Base-by-base conservation (phyloP, 2,113 vertebrate species). In the Pithys albifrons region DNA sequence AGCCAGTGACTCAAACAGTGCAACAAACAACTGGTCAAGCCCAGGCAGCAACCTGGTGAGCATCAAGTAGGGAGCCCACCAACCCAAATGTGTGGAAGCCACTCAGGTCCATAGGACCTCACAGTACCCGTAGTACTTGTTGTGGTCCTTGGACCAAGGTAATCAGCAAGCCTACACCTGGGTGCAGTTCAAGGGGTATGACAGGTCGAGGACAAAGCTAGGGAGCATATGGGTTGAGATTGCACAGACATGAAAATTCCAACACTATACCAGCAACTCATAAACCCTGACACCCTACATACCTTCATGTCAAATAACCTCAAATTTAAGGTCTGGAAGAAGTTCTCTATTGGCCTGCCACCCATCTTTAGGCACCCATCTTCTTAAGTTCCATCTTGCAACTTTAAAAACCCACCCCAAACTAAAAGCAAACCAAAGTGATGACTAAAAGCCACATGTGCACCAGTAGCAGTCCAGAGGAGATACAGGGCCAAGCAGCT, bases 231-330 rank as follows among this genome's bases (percentile, higher is more conserved):
- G 16, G 54, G 45, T 20, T 80, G 49, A 83, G 46, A 17, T 0
- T 70, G 37, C 46, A 41, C 27, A 77, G 76, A 37, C 55, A 1
- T 2, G 31, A 77, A 20, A 52, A 48, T 67, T 66, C 7, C 72
- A 49, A 9, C 6, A 5, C 2, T 27, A 19, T 16, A 76, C 64
- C 27, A 87, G 41, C 31, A 52, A 15, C 51, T 64, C 23, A 7
- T 24, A 25, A 48, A 61, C 46, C 43, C 49, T 0, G 0, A 15
- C 6, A 72, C 10, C 22, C 20, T 37, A 48, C 23, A 18, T 1
- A 59, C 3, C 46, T 75, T 62, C 71, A 25, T 8, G 33, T 23
- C 58, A 69, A 14, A 12, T 19, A 88, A 69, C 41, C 62, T 82
- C 58, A 72, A 74, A 25, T 89, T 51, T 45, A 78, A 39, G 58